These are phyloP conservation scores for Chloroceryle inda DNA, from an alignment of 2,797 vertebrate genomes.

Conservation along the genomic window DNA sequence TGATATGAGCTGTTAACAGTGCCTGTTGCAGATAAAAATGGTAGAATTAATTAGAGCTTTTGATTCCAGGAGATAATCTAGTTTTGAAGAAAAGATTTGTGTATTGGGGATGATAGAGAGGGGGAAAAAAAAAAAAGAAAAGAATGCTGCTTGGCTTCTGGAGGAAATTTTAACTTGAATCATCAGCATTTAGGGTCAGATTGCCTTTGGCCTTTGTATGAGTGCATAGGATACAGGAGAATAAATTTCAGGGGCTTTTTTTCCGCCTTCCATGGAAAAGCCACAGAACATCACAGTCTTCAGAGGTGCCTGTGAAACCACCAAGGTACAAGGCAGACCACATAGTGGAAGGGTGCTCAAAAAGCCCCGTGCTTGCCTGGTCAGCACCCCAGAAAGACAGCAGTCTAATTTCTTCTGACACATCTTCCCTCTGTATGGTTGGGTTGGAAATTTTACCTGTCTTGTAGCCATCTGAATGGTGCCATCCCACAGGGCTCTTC, in stretches of 20 bases:
- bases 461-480: not conserved
- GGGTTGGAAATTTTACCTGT: not conserved
- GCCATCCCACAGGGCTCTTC: not conserved
- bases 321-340: not conserved
- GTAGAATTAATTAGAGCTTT: slow-evolving; percentile 66
- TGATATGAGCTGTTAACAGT: slow-evolving; percentile 60
- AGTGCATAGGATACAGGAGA: not conserved
- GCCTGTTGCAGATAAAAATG: slow-evolving; percentile 57
- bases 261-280: not conserved
- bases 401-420: slow-evolving; percentile 1
- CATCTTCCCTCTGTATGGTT: not conserved
- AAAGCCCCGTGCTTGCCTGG: fast-evolving
- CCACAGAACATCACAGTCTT: not conserved
- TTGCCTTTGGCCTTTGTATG: not conserved
- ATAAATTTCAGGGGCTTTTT: not conserved
- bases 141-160: not conserved
- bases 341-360: not conserved
- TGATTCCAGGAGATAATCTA: slow-evolving; percentile 52
- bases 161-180: slow-evolving; percentile 11
- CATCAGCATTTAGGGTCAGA: slow-evolving; percentile 30
- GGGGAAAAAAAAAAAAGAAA: not conserved
- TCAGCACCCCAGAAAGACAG: not conserved
- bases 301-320: not conserved
- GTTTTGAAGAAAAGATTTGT: slow-evolving; percentile 28
- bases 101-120: not conserved